Base-by-base conservation (phyloP, 2,113 vertebrate genomes). In the Actinemys pallida region DNA sequence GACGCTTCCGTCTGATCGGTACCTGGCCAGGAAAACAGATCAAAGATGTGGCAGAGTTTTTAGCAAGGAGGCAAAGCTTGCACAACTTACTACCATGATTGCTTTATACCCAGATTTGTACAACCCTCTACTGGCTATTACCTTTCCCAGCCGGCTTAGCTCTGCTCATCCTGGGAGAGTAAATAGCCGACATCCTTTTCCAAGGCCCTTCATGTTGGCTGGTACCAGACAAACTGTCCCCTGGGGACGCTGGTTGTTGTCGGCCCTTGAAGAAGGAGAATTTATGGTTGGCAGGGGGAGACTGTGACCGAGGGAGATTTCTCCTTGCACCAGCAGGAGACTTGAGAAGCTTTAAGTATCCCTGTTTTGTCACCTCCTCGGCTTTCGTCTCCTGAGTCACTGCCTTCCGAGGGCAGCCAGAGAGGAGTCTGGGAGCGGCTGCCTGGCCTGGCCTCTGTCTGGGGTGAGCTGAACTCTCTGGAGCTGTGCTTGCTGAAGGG, bases 81-180 rank as follows among this genome's bases (percentile, higher is more conserved):
- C 24, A 42, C 69, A 42, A 17, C 69, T 22, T 19, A 17, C 79
- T 57, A n/a, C 53, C 5, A 8, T 81, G 22, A 27, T 20, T 54
- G 47, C 22, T 57, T 52, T 47, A 20, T 42, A 3, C 29, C 49
- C 2, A 31, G 29, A 25, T 25, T 10, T 10, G 14, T 25, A 0
- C 42, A 6, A 13, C 16, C 69, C 81, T 0, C 0, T 4, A 6
- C 4, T 0, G 2, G 10, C 19, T 0, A 3, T 69, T 98, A 99
- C 99, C 99, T 99, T 98, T 98, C 75, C 95, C 93, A 0, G 50
- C 25, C 25, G 95, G 59, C 94, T 95, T 98, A 91, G 97, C 98
- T 96, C 97, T 98, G 97, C 88, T 97, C 95, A 98, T 94, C 93
- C 99, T 98, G n/a, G 99, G 99, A 0, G 99, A 99, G 92, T 98